A percentile compares a stretch with the other conserved stretches of the same genome.
Conservation (phyloP, 2,797 vertebrate genomes). For the Pristis pectinata region DNA sequence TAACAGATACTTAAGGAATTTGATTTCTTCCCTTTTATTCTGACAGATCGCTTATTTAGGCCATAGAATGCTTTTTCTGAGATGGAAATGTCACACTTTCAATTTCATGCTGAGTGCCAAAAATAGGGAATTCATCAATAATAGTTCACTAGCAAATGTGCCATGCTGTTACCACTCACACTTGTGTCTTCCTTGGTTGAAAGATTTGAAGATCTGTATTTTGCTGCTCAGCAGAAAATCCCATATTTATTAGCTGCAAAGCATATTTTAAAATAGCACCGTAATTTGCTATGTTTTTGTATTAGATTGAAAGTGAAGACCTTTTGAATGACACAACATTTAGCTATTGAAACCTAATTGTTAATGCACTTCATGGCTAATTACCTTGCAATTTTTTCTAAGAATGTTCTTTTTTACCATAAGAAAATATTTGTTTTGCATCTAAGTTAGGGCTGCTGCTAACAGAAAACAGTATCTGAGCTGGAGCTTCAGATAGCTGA, state of each 20-base stretch:
- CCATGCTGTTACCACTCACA: neutral
- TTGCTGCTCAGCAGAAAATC: conserved; percentile 1
- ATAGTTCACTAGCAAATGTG: neutral
- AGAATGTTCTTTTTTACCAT: neutral
- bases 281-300: neutral
- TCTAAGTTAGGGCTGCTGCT: neutral
- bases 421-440: neutral
- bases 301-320: neutral
- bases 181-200: neutral
- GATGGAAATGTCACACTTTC: neutral
- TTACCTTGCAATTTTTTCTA: neutral
- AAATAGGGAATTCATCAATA: neutral
- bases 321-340: neutral
- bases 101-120: neutral
- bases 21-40: neutral
- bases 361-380: neutral
- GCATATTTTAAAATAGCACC: neutral
- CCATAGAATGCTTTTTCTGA: neutral
- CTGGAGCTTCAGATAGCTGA: neutral
- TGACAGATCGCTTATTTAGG: neutral
- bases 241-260: neutral
- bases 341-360: neutral
- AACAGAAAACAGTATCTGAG: no score
- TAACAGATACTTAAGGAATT: neutral
- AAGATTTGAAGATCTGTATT: neutral